Conservation (phyloP, 1,140 invertebrate genomes). For the Temnothorax nylanderi region DNA sequence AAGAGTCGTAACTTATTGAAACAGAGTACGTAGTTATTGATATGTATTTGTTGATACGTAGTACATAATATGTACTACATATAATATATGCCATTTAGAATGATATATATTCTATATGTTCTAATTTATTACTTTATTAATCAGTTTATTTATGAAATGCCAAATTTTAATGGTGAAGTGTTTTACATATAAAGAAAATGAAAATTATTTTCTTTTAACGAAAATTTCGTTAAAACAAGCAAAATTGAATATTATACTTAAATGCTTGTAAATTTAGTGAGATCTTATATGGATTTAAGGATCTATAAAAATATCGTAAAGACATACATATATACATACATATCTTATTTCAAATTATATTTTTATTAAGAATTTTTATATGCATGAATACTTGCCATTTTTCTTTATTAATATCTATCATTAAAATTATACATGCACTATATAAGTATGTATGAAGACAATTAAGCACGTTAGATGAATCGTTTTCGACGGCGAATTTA, state of each 20-base stretch:
- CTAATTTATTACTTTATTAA: neutral
- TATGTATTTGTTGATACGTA: neutral
- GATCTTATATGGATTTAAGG: neutral
- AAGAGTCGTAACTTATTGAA: neutral
- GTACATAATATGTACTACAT: neutral
- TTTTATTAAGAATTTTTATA: neutral
- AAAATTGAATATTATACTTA: neutral
- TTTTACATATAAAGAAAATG: neutral
- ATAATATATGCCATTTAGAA: neutral
- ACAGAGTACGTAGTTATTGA: too few relatives aligned
- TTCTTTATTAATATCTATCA: neutral
- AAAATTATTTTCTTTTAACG: neutral
- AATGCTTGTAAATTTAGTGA: neutral
- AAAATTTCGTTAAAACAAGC: neutral
- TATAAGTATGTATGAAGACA: neutral
- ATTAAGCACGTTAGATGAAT: conserved; percentile 1
- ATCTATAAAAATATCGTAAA: neutral
- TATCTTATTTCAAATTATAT: neutral
- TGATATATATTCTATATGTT: neutral
- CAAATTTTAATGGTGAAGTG: neutral
- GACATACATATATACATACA: too few relatives aligned
- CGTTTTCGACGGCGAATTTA: neutral
- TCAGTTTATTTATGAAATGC: neutral
- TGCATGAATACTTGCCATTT: neutral
- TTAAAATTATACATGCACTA: neutral